Evolutionary conservation across 1,140 invertebrate species (phyloP).

Genomic region (Nephotettix cincticeps): DNA sequence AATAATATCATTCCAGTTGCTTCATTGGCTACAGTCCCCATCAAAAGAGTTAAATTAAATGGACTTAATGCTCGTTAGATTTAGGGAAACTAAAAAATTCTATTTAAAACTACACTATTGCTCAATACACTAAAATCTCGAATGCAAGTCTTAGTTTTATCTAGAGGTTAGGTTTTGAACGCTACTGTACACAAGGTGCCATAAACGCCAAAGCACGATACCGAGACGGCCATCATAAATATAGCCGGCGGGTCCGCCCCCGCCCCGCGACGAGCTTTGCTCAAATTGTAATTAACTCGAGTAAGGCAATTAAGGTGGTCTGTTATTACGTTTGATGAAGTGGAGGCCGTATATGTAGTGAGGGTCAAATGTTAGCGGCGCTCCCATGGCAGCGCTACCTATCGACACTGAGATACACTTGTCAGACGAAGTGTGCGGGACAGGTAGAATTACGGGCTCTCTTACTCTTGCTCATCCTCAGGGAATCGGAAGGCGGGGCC

Average conservation of each 20-base stretch:
- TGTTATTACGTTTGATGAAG: conserved; percentile 26
- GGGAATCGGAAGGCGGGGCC: too few species aligned
- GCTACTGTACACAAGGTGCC: conserved; percentile 13
- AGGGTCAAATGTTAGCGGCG: conserved; percentile 15
- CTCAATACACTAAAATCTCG: too few species aligned
- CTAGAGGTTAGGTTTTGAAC: conserved; percentile 8
- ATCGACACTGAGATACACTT: not conserved
- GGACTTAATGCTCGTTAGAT: too few species aligned
- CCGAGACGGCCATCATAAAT: not conserved
- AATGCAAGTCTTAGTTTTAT: too few species aligned
- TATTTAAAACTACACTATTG: too few species aligned
- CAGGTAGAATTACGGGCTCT: too few species aligned
- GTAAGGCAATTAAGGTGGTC: conserved; percentile 23
- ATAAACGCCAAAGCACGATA: conserved; percentile 10
- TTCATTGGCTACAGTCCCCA: too few species aligned
- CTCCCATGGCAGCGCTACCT: conserved; percentile 3
- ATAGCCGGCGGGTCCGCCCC: not conserved
- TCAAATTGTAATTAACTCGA: conserved; percentile 26
- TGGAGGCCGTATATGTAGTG: not conserved
- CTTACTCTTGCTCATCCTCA: too few species aligned
- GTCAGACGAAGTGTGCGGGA: too few species aligned
- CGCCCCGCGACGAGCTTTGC: not conserved
- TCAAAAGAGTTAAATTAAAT: too few species aligned
- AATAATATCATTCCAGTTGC: too few species aligned
- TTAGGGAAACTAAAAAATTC: too few species aligned